Conservation (phyloP, 1,140 invertebrate species). For the Zaprionus taronus region DNA sequence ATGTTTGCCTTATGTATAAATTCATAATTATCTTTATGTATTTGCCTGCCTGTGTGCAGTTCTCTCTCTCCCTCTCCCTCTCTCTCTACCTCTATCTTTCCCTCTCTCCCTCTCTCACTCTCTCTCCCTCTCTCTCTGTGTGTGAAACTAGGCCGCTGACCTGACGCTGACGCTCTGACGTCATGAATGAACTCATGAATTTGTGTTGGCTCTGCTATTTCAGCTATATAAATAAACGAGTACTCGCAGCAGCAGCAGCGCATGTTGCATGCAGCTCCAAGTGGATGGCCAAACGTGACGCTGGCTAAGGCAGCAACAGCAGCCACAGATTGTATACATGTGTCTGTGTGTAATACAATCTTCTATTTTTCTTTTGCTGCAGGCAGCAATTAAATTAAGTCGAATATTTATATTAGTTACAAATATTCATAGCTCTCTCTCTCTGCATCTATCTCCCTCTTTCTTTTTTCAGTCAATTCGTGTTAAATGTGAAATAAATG, state of each 20-base stretch:
- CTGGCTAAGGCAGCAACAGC: conserved; percentile 28
- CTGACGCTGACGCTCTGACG: conserved; percentile 77
- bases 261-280: conserved; percentile 47
- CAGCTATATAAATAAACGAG: conserved; percentile 46
- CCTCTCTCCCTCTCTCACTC: not conserved
- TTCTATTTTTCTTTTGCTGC: conserved; percentile 23
- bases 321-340: not conserved
- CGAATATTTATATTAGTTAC: not conserved
- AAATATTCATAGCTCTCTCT: not conserved
- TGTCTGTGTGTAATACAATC: conserved; percentile 31
- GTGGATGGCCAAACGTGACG: conserved; percentile 44
- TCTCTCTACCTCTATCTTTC: not conserved
- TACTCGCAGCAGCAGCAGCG: conserved; percentile 15
- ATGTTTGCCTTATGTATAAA: conserved; percentile 11
- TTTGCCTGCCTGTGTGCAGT: conserved; percentile 16
- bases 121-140: not conserved
- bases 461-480: not conserved
- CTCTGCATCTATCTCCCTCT: not conserved
- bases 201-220: conserved; percentile 30
- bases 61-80: not conserved
- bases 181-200: conserved; percentile 83
- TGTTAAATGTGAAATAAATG: conserved; percentile 5
- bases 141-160: conserved; percentile 82
- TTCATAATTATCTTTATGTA: conserved; percentile 25
- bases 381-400: not conserved